Base-by-base conservation (phyloP, 37 sponge, comb jelly and placozoan species). In the Lycopodina hypogea region DNA sequence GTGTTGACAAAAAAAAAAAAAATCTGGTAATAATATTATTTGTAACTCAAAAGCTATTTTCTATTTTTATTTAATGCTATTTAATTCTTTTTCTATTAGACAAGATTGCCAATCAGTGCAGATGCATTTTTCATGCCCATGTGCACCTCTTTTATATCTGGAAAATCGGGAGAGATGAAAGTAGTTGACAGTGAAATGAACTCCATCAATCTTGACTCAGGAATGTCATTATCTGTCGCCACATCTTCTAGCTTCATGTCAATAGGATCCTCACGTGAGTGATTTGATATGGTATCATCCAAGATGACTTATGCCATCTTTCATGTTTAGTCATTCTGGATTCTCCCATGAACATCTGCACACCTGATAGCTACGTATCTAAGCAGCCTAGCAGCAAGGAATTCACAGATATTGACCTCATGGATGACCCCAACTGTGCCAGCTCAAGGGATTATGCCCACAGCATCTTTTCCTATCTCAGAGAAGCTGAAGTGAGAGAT, bases 391-490 rank as follows among this genome's bases (percentile, higher is more conserved):
- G n/a, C 29, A 50, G 82, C 42, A 65, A 50, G 15, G 76, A 75
- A 59, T 23, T 78, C 19, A 65, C 78, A 3, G 79, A 78, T 41
- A 72, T 78, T 65, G 79, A 78, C 30, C 28, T 78, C 18, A 50
- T 78, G 75, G 85, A 70, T 0, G 79, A 78, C 58, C 21, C 42
- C 8, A 24, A 41, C 56, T 73, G 64, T 40, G 53, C 79, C 12
- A 45, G 24, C 37, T 39, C 59, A 48, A 56, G 67, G 2, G 84
- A 83, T 29, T 92, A 87, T 50, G 69, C 85, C 29, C 50, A 30
- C 24, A 84, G 84, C 61, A 84, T 83, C 56, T 87, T 92, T 52
- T 9, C 36, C 50, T 87, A 87, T 77, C 87, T 91, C 76, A 64
- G 68, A 45, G 76, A 83, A 22, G 69, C 79, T 23, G 87, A 91